Conservation (phyloP, 2,113 vertebrate species). For the Pachypanchax playfairii region DNA sequence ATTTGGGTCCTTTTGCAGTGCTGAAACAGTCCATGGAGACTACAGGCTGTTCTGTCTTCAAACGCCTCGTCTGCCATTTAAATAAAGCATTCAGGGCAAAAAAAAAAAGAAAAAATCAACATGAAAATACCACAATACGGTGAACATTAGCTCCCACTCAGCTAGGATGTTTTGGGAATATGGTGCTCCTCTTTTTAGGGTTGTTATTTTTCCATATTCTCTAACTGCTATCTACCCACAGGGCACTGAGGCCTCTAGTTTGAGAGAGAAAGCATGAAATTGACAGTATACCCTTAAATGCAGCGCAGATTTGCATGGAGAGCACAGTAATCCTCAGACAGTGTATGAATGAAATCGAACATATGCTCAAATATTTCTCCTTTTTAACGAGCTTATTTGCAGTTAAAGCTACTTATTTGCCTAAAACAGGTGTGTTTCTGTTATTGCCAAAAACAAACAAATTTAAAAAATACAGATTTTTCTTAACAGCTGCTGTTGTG, state of each 20-base stretch:
- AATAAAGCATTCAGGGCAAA: conserved; percentile 72
- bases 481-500: conserved; percentile 55
- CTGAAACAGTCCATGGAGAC: conserved; percentile 64
- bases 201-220: conserved; percentile 69
- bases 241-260: conserved; percentile 61
- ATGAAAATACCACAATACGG: conserved; percentile 67
- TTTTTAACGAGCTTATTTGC: conserved; percentile 32
- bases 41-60: conserved; percentile 64
- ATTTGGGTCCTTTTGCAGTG: conserved; percentile 63
- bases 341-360: conserved; percentile 61
- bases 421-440: conserved; percentile 19
- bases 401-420: conserved; percentile 21
- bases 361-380: conserved; percentile 14
- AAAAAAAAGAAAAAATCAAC: conserved; percentile 39
- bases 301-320: conserved; percentile 61
- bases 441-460: neutral
- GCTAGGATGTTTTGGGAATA: conserved; percentile 67
- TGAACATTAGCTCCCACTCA: conserved; percentile 62
- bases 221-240: conserved; percentile 71
- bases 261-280: conserved; percentile 72
- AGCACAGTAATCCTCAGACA: conserved; percentile 71
- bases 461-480: conserved; percentile 41
- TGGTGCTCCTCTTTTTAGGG: conserved; percentile 55
- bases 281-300: conserved; percentile 75
- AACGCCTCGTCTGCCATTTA: conserved; percentile 71